A percentile compares a stretch with the other conserved stretches of the same genome.
Conservation (phyloP, 2,113 vertebrate genomes). For the Calcarius ornatus region DNA sequence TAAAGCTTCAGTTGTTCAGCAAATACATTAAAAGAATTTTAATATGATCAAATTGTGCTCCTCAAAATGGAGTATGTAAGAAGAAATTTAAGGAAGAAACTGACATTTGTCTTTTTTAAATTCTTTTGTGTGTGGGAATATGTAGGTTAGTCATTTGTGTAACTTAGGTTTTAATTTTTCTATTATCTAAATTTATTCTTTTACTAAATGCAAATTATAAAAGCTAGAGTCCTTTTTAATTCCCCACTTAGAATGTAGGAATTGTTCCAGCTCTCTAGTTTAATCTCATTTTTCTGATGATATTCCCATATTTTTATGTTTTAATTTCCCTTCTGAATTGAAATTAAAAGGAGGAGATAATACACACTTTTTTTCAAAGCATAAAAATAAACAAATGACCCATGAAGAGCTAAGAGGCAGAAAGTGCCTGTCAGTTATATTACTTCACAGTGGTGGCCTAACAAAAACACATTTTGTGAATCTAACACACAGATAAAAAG, state of each 20-base stretch:
- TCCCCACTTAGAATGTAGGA: not conserved
- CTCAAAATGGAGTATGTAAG: not conserved
- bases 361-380: conserved; percentile 67
- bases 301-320: not conserved
- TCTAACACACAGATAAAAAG: conserved; percentile 86
- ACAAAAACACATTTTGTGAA: conserved; percentile 94
- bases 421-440: conserved; percentile 92
- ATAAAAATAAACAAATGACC: conserved; percentile 80
- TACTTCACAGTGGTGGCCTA: conserved; percentile 82
- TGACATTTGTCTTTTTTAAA: not conserved
- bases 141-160: not conserved
- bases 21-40: not conserved
- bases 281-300: not conserved
- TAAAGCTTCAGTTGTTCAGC: not conserved
- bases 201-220: not conserved
- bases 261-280: not conserved
- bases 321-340: conserved; percentile 31
- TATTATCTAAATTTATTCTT: not conserved
- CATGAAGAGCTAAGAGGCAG: conserved; percentile 83
- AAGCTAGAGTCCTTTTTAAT: not conserved
- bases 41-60: not conserved
- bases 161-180: not conserved
- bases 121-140: not conserved
- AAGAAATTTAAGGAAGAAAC: not conserved
- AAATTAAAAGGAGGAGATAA: conserved; percentile 65